Conservation (phyloP, 2,888 invertebrate genomes). For the Limnephilus lunatus region DNA sequence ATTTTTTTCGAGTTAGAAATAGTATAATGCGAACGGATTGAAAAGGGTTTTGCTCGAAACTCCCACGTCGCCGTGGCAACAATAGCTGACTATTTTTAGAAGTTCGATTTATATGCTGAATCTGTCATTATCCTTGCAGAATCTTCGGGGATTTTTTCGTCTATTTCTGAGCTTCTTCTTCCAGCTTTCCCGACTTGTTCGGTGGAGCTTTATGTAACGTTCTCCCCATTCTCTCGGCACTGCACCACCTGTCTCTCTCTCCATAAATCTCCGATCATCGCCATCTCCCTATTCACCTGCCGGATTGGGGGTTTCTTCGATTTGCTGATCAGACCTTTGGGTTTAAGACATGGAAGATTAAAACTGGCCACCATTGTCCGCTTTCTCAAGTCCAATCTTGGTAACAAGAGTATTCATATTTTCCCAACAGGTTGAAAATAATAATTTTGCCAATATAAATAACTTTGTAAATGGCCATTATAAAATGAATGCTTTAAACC, state of each 20-base stretch:
- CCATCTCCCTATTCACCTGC: conserved; percentile 25
- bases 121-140: conserved; percentile 28
- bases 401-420: neutral
- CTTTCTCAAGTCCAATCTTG: conserved; percentile 7
- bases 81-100: neutral
- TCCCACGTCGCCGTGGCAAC: neutral
- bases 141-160: neutral
- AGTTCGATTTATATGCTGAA: conserved; percentile 25
- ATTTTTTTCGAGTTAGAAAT: neutral
- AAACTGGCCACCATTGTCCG: neutral
- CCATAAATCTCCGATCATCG: conserved; percentile 53
- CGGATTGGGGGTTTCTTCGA: neutral
- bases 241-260: conserved; percentile 59
- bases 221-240: conserved; percentile 18
- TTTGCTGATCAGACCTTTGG: conserved; percentile 4
- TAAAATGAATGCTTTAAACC: neutral
- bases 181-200: conserved; percentile 21
- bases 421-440: neutral
- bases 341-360: conserved; percentile 19
- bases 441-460: neutral
- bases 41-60: neutral
- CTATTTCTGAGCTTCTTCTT: neutral
- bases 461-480: neutral
- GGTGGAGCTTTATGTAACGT: conserved; percentile 41
- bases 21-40: neutral